Conservation (phyloP, 2,797 vertebrate genomes). For the Malurus leucopterus region DNA sequence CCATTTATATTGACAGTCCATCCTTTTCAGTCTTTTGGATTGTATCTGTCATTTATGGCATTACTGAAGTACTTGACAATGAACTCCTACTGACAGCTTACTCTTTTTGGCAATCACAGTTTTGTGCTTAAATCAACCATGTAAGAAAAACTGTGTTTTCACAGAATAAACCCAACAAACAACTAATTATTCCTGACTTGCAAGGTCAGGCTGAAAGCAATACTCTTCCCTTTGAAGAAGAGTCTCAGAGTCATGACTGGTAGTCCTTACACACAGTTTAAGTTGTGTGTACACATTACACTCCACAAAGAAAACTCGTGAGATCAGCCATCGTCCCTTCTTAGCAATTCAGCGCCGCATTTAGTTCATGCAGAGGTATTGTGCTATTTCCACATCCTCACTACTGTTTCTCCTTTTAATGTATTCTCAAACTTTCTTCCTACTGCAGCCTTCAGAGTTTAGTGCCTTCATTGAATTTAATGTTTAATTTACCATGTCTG, state of each 20-base stretch:
- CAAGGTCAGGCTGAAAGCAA: background rate
- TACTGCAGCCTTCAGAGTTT: background rate
- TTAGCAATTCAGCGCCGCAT: background rate
- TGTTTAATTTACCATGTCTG: background rate
- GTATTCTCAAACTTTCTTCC: background rate
- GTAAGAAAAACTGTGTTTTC: background rate
- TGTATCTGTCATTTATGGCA: background rate
- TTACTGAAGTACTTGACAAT: fast-evolving
- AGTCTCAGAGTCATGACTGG: background rate
- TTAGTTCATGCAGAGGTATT: background rate
- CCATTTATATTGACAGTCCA: background rate
- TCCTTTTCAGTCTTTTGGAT: background rate
- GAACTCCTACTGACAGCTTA: background rate
- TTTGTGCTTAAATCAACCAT: background rate
- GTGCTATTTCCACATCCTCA: background rate
- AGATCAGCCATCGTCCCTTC: background rate
- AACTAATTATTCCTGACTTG: background rate
- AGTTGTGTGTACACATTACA: too few species aligned
- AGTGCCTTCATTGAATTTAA: background rate
- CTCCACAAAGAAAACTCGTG: background rate
- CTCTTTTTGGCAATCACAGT: background rate
- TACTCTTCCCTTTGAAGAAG: background rate
- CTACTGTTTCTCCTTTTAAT: background rate
- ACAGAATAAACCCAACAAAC: background rate
- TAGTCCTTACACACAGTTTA: background rate